phyloP scores from a whole-genome alignment of 2,113 vertebrate species.

The Zapornia atra region DNA sequence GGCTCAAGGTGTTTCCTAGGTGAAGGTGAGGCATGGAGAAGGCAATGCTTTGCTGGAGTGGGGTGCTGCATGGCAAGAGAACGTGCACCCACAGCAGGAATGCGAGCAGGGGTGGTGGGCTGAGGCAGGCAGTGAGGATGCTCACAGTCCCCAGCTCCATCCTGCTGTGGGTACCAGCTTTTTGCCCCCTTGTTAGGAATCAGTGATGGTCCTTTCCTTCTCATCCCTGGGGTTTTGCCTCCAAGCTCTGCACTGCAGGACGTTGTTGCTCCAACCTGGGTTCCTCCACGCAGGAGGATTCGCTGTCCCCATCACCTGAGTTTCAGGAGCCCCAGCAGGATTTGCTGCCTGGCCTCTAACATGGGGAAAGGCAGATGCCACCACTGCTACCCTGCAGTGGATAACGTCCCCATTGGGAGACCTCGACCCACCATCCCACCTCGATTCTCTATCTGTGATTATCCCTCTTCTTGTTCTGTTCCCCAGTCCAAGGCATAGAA shows the following conservation, averaged over 20 bases:
- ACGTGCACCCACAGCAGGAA: background rate
- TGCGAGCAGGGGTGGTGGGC: background rate
- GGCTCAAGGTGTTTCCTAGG: background rate
- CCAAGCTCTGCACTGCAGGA: background rate
- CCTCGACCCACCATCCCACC: background rate
- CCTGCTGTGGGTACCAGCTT: fast-evolving
- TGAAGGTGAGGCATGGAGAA: background rate
- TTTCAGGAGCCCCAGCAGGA: background rate
- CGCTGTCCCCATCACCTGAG: fast-evolving
- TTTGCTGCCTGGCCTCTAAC: background rate
- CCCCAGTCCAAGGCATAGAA: background rate
- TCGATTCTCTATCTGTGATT: fast-evolving
- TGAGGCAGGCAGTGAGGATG: background rate
- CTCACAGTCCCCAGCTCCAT: fast-evolving
- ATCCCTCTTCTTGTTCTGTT: background rate
- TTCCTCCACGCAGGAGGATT: background rate
- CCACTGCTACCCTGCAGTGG: fast-evolving
- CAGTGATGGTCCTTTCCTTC: background rate
- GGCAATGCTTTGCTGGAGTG: fast-evolving
- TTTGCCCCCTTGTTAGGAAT: background rate
- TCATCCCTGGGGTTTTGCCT: background rate
- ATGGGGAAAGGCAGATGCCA: background rate
- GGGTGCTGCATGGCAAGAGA: fast-evolving
- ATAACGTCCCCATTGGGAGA: fast-evolving
- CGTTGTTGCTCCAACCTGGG: fast-evolving